These are phyloP conservation scores for Fulmarus glacialis DNA, from an alignment of 2,113 vertebrate genomes.

Conservation along the genomic window DNA sequence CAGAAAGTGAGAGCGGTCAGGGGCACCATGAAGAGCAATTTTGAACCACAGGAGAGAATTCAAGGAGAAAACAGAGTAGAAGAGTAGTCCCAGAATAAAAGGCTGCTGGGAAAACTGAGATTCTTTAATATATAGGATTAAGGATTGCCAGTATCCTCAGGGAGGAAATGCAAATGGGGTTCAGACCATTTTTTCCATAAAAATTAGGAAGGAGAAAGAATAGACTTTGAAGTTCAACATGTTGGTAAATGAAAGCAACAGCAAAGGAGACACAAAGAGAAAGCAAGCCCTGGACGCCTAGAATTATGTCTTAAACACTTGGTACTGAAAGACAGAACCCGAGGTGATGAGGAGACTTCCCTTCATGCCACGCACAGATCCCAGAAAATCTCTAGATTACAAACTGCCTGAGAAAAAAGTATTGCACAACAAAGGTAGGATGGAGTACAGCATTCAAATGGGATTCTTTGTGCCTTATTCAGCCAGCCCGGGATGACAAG, in stretches of 20 bases:
- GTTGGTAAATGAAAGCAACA: constrained; percentile 63
- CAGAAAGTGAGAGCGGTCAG: constrained; percentile 16
- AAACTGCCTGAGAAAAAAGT: constrained; percentile 40
- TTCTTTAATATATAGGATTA: constrained; percentile 68
- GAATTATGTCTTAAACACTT: constrained; percentile 58
- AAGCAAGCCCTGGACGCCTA: constrained; percentile 59
- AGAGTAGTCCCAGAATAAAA: constrained; percentile 29
- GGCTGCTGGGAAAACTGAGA: constrained; percentile 53
- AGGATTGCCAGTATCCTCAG: constrained; percentile 64
- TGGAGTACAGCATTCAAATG: background rate
- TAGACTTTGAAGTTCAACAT: constrained; percentile 65
- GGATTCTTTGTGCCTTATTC: background rate
- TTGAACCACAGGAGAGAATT: constrained; percentile 5
- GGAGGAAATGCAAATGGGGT: constrained; percentile 61
- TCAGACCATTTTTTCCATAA: constrained; percentile 67
- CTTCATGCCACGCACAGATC: constrained; percentile 36
- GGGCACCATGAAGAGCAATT: constrained; percentile 51
- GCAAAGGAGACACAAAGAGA: constrained; percentile 64
- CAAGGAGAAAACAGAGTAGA: constrained; percentile 47
- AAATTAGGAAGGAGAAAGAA: constrained; percentile 68
- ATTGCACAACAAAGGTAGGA: constrained; percentile 40
- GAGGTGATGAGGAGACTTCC: constrained; percentile 59
- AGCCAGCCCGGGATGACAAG: background rate
- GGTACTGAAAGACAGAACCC: constrained; percentile 60
- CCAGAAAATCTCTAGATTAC: constrained; percentile 68